Conservation (phyloP, 2,888 invertebrate genomes). For the Diaphora mendica region DNA sequence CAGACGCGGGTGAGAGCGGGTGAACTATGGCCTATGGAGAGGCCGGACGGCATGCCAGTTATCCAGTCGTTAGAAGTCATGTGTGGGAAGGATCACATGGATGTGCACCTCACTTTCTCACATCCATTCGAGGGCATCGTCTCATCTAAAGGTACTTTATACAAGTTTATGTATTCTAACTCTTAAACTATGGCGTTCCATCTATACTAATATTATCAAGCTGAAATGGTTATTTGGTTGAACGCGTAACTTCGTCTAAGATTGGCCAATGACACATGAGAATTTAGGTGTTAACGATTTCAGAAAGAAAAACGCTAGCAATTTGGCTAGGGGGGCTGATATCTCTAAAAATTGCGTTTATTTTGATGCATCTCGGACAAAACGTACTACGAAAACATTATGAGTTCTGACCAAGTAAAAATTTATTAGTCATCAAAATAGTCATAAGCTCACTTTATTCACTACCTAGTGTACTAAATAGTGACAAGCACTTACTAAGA, state of each 20-base stretch:
- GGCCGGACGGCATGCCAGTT: constrained; percentile 95
- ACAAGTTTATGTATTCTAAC: neutral
- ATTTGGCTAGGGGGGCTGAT: too few relatives aligned
- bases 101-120: constrained; percentile 96
- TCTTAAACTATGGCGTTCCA: neutral
- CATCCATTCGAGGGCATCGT: constrained; percentile 97
- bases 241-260: too few relatives aligned
- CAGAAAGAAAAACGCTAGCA: too few relatives aligned
- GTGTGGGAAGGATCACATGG: constrained; percentile 98
- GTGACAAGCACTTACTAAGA: constrained; percentile 22
- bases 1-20: constrained; percentile 85
- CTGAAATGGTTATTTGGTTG: too few relatives aligned
- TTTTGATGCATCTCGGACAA: too few relatives aligned
- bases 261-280: too few relatives aligned
- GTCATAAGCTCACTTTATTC: neutral
- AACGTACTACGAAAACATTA: neutral
- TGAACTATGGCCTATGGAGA: constrained; percentile 95
- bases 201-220: too few relatives aligned
- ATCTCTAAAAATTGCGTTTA: too few relatives aligned
- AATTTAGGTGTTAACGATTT: too few relatives aligned
- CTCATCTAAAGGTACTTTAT: constrained; percentile 91
- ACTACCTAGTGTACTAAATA: constrained; percentile 22
- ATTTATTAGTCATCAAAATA: neutral
- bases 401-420: neutral
- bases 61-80: constrained; percentile 96